A percentile compares a stretch with the other conserved stretches of the same genome.
phyloP scores from a whole-genome alignment of 1,140 invertebrate species.

The Ganaspis sp. region DNA sequence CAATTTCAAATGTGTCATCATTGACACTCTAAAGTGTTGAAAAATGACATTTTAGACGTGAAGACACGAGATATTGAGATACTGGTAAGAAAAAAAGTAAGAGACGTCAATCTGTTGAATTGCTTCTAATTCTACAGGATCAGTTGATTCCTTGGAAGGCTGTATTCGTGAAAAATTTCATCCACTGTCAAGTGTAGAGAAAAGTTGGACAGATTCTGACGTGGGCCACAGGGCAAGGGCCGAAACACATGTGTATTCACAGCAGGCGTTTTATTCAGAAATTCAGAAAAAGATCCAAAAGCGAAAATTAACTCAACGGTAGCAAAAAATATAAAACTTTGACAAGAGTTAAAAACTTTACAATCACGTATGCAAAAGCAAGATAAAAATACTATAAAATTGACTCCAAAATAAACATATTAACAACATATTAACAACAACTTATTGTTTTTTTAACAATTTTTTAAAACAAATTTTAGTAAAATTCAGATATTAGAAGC shows the following conservation, averaged over 20 bases:
- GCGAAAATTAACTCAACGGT: too few species aligned
- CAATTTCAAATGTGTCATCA: neutral
- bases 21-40: neutral
- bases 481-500: too few species aligned
- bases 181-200: neutral
- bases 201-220: neutral
- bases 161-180: slow-evolving; percentile 21
- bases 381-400: too few species aligned
- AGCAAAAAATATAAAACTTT: too few species aligned
- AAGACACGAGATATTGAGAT: slow-evolving; percentile 28
- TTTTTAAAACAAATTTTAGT: too few species aligned
- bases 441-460: too few species aligned
- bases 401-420: too few species aligned
- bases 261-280: neutral
- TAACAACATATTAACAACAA: too few species aligned
- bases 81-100: slow-evolving; percentile 35
- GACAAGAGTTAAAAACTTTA: too few species aligned
- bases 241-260: slow-evolving; percentile 5
- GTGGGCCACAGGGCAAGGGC: neutral
- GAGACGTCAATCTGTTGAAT: slow-evolving; percentile 5
- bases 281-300: neutral
- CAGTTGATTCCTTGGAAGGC: neutral
- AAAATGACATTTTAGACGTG: slow-evolving; percentile 22
- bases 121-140: neutral
- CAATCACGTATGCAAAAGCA: too few species aligned